Base-by-base conservation (phyloP, 2,797 vertebrate genomes). In the Manis crassicaudata region DNA sequence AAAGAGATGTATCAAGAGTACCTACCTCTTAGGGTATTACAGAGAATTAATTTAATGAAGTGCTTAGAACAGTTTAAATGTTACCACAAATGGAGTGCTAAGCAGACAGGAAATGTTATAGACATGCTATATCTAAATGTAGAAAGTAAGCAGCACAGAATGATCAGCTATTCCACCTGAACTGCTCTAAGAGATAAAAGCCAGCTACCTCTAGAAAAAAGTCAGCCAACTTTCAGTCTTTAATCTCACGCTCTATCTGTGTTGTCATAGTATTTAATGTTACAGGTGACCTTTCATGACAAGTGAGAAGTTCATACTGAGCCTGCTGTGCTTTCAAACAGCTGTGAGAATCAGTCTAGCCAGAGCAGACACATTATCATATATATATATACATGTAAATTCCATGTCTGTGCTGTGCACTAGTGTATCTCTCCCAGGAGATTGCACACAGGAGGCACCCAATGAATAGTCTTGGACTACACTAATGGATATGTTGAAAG, bases 181-280 rank as follows among this genome's bases (percentile, higher is more conserved):
- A 87, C 35, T 50, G 12, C 18, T 90, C 14, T 21, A 37, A 43
- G 72, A 87, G 43, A 87, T n/a, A 92, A 90, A 92, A 67, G 14
- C 3, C 40, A 50, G 6, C 5, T 56, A 50, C 76, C 17, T 67
- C 37, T 77, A 54, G n/a, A n/a, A 29, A 52, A 46, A 60, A 76
- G n/a, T 37, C 2, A 56, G 46, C 40, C 56, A 68, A 37, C 5
- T 87, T 70, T 1, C 60, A 73, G 52, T 27, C 40, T 75, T 82
- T 58, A 75, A 75, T 81, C 81, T 87, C 50, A 75, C 67, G 37
- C 40, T 84, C 70, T 58, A 89, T 87, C 76, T 54, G 82, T 46
- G 88, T 65, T 58, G 63, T 67, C 37, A 58, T 16, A 32, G 17
- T 56, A 73, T 73, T 83, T 83, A 54, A 63, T 32, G 52, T 43